Base-by-base conservation (phyloP, 2,888 invertebrate genomes). In the Nomada fabriciana region DNA sequence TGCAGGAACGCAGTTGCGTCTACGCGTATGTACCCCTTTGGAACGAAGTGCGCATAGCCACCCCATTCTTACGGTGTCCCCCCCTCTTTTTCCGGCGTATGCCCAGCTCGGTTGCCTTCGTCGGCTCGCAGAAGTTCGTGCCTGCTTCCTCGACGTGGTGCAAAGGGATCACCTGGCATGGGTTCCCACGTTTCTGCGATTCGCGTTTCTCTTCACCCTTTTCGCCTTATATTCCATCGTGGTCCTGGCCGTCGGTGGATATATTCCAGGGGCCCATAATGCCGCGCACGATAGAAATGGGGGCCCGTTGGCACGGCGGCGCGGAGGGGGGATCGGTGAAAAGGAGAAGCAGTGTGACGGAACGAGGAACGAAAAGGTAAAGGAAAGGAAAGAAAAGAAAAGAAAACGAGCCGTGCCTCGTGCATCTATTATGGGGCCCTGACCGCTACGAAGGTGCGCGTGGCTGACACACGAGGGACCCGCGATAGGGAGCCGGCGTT, bases 161-260 rank as follows among this genome's bases (percentile, higher is more conserved):
- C 75, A 74, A 20, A 85, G 61, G 86, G 83, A 93, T 93, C 94
- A 94, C 94, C 94, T 94, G 94, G 93, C 93, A 89, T 89, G 87
- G 90, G 91, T 94, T 94, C 94, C 94, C 94, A 94, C 94, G 94
- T 93, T 93, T 92, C 92, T 92, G 92, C 92, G 89, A 93, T 92
- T 92, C 92, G 92, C 91, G 90, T 88, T 91, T 86, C 85, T 89
- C 90, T 91, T 90, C 88, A 90, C 90, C 89, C 90, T 89, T 89
- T 89, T 73, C 80, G 86, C 85, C 86, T 87, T 84, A 86, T 80
- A 86, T 83, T 85, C 83, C 82, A 64, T 29, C 23, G 60, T 67
- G 82, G 68, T 78, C 74, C 42, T 47, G 36, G 43, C 15, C 55
- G 86, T 76, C 84, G 89, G 79, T 87, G 88, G 84, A 83, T 76